phyloP scores from a whole-genome alignment of 2,113 vertebrate species.

The Danionella cerebrum region DNA sequence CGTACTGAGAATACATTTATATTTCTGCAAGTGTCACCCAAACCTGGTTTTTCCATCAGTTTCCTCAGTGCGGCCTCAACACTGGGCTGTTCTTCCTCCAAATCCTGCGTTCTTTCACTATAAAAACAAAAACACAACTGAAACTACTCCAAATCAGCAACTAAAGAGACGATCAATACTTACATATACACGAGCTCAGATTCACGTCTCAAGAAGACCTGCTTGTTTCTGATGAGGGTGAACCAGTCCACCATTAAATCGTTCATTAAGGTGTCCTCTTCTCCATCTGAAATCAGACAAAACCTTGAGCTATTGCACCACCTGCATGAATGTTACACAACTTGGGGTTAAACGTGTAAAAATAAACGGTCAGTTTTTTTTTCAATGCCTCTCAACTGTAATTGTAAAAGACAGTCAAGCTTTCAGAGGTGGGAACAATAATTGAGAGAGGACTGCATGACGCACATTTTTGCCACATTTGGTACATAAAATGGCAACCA shows the following conservation, averaged over 20 bases:
- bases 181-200: conserved; percentile 87
- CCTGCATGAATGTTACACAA: no score
- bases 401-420: no score
- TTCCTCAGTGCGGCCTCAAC: conserved; percentile 75
- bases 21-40: background rate
- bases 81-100: conserved; percentile 81
- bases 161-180: conserved; percentile 41
- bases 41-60: conserved; percentile 80
- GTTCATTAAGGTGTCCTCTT: conserved; percentile 74
- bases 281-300: conserved; percentile 61
- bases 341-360: no score
- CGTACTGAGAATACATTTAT: no score
- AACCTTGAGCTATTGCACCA: no score
- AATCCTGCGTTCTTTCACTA: conserved; percentile 81
- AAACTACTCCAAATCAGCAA: conserved; percentile 41
- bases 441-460: no score
- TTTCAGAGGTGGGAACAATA: no score
- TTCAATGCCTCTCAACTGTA: no score
- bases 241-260: conserved; percentile 89
- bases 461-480: no score
- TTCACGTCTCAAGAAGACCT: conserved; percentile 83
- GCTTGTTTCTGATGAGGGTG: conserved; percentile 88
- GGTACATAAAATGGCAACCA: no score
- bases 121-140: background rate
- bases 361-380: no score